A percentile compares a stretch with the other conserved stretches of the same genome.
phyloP scores from a whole-genome alignment of 2,888 invertebrate species.

The Eremobia ochroleuca region DNA sequence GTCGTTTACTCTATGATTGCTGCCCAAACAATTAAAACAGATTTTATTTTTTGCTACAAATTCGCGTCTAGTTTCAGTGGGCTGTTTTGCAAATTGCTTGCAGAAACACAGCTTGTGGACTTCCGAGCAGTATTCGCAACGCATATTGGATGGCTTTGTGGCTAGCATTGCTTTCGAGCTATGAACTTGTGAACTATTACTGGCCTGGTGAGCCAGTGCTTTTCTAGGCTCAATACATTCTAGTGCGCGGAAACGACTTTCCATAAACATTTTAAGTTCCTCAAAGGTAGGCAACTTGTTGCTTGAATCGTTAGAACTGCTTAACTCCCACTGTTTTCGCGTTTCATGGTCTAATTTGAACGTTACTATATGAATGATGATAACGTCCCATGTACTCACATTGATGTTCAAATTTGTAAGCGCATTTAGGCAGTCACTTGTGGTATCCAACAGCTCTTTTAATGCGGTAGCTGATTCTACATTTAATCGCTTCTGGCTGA shows the following conservation, averaged over 20 bases:
- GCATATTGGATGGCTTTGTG: constrained; percentile 5
- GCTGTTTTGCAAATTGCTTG: constrained; percentile 28
- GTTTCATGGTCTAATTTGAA: constrained; percentile 60
- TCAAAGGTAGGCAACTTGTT: constrained; percentile 21
- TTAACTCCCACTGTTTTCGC: constrained; percentile 56
- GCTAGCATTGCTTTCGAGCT: constrained; percentile 21
- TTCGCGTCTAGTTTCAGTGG: too few species aligned
- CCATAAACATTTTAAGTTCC: constrained; percentile 25
- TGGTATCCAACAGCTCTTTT: constrained; percentile 47
- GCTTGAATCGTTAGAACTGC: constrained; percentile 19
- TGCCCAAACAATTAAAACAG: too few species aligned
- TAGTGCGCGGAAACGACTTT: constrained; percentile 56
- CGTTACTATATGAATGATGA: constrained; percentile 48
- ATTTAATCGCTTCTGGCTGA: constrained; percentile 5
- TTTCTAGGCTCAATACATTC: constrained; percentile 54
- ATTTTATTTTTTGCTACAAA: too few species aligned
- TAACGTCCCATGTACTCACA: constrained; percentile 48
- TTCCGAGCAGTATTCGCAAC: constrained; percentile 61
- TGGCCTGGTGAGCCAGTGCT: constrained; percentile 4
- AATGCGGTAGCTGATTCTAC: constrained; percentile 27
- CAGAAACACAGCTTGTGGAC: constrained; percentile 58
- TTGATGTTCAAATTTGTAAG: constrained; percentile 39
- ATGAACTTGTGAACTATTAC: constrained; percentile 8
- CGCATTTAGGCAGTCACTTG: constrained; percentile 53
- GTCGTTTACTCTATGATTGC: too few species aligned